Percentiles rank a stretch among this genome's conserved stretches.
Evolutionary conservation across 2,888 invertebrate species (phyloP).

Genomic region (Andrena camellia): DNA sequence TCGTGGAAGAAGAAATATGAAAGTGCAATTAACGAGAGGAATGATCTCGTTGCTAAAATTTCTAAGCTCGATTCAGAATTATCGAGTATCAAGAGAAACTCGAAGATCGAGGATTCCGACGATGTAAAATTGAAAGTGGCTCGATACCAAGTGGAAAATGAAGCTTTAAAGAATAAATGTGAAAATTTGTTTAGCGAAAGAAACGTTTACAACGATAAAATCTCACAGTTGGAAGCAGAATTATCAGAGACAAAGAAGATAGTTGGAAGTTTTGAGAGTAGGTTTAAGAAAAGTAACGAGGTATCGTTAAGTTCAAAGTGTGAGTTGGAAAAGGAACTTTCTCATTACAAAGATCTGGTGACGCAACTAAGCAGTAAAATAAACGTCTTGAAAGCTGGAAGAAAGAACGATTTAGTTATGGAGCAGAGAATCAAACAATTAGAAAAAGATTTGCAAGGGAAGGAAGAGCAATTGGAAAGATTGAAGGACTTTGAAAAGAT

Average conservation of each 20-base stretch:
- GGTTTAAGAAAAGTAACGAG: slow-evolving; percentile 73
- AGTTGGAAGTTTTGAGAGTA: slow-evolving; percentile 81
- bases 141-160: slow-evolving; percentile 74
- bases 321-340: slow-evolving; percentile 75
- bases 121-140: slow-evolving; percentile 67
- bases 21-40: slow-evolving; percentile 71
- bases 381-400: slow-evolving; percentile 70
- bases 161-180: slow-evolving; percentile 73
- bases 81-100: slow-evolving; percentile 66
- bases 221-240: slow-evolving; percentile 86
- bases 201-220: slow-evolving; percentile 85
- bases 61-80: slow-evolving; percentile 72
- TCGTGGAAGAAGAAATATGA: slow-evolving; percentile 79
- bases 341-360: slow-evolving; percentile 75
- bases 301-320: slow-evolving; percentile 59
- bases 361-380: slow-evolving; percentile 69
- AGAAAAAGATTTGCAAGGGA: slow-evolving; percentile 76
- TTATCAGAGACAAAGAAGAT: slow-evolving; percentile 80
- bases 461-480: slow-evolving; percentile 73
- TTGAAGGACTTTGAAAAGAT: slow-evolving; percentile 79
- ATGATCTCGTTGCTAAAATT: slow-evolving; percentile 70
- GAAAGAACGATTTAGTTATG: slow-evolving; percentile 62
- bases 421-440: slow-evolving; percentile 77
- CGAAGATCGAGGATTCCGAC: slow-evolving; percentile 66
- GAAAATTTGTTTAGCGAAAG: slow-evolving; percentile 75